Percentiles rank a stretch among this genome's conserved stretches.
Evolutionary conservation across 2,888 invertebrate genomes (phyloP).

Genomic region (Linyphia triangularis): DNA sequence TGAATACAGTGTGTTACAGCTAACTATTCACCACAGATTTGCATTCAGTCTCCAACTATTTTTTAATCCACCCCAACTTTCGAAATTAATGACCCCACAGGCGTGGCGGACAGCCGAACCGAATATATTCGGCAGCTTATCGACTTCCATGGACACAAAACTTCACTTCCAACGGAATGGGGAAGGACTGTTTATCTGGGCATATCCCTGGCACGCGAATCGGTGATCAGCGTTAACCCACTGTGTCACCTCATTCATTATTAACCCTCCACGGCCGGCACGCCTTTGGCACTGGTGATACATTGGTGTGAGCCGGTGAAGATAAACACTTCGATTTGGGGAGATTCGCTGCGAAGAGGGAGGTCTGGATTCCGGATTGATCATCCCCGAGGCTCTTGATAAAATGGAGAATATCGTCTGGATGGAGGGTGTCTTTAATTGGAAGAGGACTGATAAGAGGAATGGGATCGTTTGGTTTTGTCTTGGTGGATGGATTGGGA

Average conservation of each 20-base stretch:
- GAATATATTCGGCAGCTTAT: neutral
- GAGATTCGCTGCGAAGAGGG: neutral
- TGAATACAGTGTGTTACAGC: too few relatives aligned
- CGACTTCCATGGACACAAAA: neutral
- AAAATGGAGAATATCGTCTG: constrained; percentile 1
- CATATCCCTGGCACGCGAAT: constrained; percentile 36
- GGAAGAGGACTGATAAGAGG: neutral
- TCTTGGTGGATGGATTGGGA: neutral
- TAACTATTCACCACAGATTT: too few relatives aligned
- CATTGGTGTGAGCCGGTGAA: neutral
- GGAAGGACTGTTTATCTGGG: constrained; percentile 8
- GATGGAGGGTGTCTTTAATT: neutral
- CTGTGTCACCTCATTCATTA: constrained; percentile 56
- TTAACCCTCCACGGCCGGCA: constrained; percentile 22
- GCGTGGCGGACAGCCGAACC: constrained; percentile 3
- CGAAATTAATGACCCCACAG: neutral
- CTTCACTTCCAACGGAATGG: neutral
- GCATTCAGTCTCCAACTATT: too few relatives aligned
- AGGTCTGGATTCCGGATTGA: neutral
- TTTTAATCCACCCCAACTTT: neutral
- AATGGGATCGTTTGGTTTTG: neutral
- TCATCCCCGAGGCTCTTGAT: neutral
- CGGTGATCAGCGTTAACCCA: constrained; percentile 47
- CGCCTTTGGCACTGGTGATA: constrained; percentile 35
- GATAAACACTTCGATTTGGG: constrained; percentile 41